These are phyloP conservation scores for Tautogolabrus adspersus DNA, from an alignment of 2,113 vertebrate species.

Conservation along the genomic window DNA sequence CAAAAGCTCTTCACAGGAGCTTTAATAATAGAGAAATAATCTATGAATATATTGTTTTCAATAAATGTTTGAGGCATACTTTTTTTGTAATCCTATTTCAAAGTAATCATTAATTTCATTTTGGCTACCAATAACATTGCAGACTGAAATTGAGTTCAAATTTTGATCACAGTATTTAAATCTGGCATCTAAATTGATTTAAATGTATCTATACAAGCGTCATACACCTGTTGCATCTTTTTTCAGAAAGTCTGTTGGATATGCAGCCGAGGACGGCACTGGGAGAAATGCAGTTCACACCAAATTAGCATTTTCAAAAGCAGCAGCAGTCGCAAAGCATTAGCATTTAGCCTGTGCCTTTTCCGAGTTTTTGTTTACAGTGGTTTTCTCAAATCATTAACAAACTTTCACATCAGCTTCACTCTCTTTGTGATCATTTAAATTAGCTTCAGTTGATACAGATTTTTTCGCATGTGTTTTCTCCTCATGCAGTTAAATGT, in stretches of 20 bases:
- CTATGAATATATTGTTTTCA: too few species aligned
- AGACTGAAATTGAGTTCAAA: too few species aligned
- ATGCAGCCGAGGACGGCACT: not conserved
- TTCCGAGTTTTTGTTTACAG: not conserved
- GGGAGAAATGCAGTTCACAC: not conserved
- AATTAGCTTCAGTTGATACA: not conserved
- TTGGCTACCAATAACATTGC: too few species aligned
- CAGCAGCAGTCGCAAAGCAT: conserved; percentile 6
- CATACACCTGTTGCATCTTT: conserved; percentile 2
- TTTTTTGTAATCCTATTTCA: too few species aligned
- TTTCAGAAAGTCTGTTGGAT: conserved; percentile 1
- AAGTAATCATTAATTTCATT: too few species aligned
- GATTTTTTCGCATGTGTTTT: not conserved
- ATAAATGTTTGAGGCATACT: too few species aligned
- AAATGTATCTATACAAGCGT: not conserved
- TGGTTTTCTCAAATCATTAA: not conserved
- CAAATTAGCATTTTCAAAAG: conserved; percentile 23
- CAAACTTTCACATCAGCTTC: not conserved
- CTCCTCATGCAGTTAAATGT: not conserved
- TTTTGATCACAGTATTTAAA: too few species aligned
- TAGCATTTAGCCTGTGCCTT: not conserved
- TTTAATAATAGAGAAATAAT: too few species aligned
- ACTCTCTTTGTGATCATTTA: not conserved
- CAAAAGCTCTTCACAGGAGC: too few species aligned
- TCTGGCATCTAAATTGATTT: too few species aligned